Evolutionary conservation across 1,140 invertebrate genomes (phyloP).

Genomic region (Drosophila pachea): DNA sequence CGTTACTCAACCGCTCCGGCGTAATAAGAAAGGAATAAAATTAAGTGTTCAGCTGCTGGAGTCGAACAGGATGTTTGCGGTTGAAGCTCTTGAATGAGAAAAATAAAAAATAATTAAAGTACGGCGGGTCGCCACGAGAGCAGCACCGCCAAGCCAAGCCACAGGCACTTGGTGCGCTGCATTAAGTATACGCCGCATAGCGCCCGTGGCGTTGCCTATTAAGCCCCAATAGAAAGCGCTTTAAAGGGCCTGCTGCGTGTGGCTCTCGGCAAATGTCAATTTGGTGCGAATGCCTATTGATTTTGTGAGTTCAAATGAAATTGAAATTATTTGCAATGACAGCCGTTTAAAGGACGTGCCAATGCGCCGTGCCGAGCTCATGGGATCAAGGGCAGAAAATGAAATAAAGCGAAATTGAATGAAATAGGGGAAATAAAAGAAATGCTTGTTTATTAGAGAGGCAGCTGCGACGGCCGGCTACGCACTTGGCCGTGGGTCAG

Average conservation of each 20-base stretch:
- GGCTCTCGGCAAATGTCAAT: constrained; percentile 47
- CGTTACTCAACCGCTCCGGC: constrained; percentile 19
- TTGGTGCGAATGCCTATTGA: constrained; percentile 59
- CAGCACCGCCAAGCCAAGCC: background rate
- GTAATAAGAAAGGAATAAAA: constrained; percentile 4
- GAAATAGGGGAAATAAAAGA: constrained; percentile 48
- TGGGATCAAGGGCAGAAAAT: constrained; percentile 59
- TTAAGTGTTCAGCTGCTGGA: constrained; percentile 20
- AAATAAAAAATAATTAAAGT: constrained; percentile 21
- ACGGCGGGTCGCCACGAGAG: constrained; percentile 14
- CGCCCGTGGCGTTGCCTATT: constrained; percentile 27
- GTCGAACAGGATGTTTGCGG: constrained; percentile 1
- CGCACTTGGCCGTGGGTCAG: too few relatives aligned
- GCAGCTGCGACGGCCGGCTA: background rate
- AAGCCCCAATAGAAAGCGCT: constrained; percentile 24
- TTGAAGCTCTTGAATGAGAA: constrained; percentile 9
- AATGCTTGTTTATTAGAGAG: constrained; percentile 54
- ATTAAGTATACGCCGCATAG: constrained; percentile 32
- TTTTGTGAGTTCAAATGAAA: constrained; percentile 48
- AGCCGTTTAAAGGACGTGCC: constrained; percentile 63
- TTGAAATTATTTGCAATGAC: constrained; percentile 70
- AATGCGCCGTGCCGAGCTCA: constrained; percentile 29
- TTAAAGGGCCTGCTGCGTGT: constrained; percentile 36
- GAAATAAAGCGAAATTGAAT: constrained; percentile 40
- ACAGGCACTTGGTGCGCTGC: constrained; percentile 5